Evolutionary conservation across 37 sponge, comb jelly and placozoan genomes (phyloP).

Genomic region (Beroe forskalii): DNA sequence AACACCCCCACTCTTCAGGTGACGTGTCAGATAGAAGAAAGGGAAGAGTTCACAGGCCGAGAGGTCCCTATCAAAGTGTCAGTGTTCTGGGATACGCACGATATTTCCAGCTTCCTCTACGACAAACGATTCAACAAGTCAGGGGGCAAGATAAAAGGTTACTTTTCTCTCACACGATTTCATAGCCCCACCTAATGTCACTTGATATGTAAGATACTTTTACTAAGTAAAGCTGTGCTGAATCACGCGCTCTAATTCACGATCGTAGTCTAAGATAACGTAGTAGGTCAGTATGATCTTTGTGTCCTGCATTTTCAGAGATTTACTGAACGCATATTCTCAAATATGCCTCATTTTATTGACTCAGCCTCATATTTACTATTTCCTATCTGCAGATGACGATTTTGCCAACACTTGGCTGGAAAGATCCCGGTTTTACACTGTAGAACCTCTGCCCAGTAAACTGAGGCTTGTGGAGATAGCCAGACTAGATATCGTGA

Average conservation of each 20-base stretch:
- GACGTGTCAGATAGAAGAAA: constrained; percentile 31
- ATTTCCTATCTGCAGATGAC: constrained; percentile 56
- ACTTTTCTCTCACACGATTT: background rate
- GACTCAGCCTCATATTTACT: too few relatives aligned
- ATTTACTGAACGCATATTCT: too few relatives aligned
- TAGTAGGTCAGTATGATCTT: too few relatives aligned
- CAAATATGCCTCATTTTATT: too few relatives aligned
- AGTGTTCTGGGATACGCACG: constrained; percentile 40
- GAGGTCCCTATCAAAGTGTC: background rate
- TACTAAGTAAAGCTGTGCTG: too few relatives aligned
- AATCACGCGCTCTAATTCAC: too few relatives aligned
- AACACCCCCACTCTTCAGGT: background rate
- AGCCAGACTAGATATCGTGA: background rate
- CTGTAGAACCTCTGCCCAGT: constrained; percentile 6
- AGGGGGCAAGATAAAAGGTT: constrained; percentile 28
- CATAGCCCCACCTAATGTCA: too few relatives aligned
- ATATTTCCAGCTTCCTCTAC: constrained; percentile 38
- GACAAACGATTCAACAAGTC: constrained; percentile 34
- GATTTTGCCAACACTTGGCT: constrained; percentile 57
- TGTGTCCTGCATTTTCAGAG: too few relatives aligned
- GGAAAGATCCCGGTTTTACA: background rate
- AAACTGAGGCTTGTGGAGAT: constrained; percentile 62
- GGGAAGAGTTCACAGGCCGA: constrained; percentile 21
- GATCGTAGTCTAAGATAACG: too few relatives aligned
- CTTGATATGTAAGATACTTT: too few relatives aligned